phyloP scores from a whole-genome alignment of 2,888 invertebrate species.

The Xylota sylvarum region DNA sequence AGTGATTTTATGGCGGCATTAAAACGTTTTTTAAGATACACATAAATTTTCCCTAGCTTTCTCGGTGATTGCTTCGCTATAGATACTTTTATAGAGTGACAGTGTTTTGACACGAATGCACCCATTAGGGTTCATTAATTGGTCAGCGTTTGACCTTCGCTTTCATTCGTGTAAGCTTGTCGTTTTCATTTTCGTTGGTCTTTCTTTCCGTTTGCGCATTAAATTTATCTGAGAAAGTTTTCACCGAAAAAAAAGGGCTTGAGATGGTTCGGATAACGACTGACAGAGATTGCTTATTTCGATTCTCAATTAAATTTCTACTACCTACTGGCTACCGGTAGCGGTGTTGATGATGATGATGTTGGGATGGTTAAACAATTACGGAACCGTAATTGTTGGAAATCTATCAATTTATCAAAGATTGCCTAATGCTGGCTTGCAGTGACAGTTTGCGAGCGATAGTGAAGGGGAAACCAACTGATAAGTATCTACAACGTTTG shows the following conservation, averaged over 20 bases:
- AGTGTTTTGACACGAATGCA: constrained; percentile 45
- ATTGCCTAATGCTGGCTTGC: background rate
- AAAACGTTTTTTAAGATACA: background rate
- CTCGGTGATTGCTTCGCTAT: background rate
- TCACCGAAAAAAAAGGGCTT: constrained; percentile 2
- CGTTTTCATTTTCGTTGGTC: background rate
- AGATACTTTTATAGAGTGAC: constrained; percentile 31
- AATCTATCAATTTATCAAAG: constrained; percentile 12
- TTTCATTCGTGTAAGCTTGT: constrained; percentile 40
- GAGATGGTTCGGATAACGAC: background rate
- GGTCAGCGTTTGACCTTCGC: constrained; percentile 59
- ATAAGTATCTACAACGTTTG: too few species aligned
- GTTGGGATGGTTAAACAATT: constrained; percentile 5
- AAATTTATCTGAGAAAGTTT: constrained; percentile 19
- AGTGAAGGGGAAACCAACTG: too few species aligned
- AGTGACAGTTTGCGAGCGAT: background rate
- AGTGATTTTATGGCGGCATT: constrained; percentile 1
- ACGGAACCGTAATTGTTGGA: constrained; percentile 4
- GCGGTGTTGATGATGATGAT: background rate
- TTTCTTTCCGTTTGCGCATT: background rate
- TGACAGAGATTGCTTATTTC: constrained; percentile 3
- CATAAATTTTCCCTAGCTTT: constrained; percentile 30
- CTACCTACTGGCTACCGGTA: background rate
- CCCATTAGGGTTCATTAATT: constrained; percentile 56
- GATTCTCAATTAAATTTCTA: constrained; percentile 36